These are phyloP conservation scores for Heliconius hortense DNA, from an alignment of 2,888 invertebrate genomes.

Conservation along the genomic window DNA sequence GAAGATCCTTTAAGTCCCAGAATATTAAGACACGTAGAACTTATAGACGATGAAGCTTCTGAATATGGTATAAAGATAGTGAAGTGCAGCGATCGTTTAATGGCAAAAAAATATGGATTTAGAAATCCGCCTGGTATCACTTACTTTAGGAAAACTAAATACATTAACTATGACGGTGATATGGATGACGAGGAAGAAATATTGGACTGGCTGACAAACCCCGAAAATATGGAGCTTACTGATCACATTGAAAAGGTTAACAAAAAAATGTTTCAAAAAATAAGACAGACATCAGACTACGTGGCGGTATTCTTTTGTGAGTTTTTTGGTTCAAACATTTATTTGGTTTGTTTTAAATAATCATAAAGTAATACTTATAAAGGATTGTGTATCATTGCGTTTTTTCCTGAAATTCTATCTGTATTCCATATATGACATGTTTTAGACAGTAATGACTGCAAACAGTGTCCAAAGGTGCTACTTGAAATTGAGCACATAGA, in stretches of 20 bases:
- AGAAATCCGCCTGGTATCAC: constrained; percentile 95
- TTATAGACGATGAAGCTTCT: constrained; percentile 95
- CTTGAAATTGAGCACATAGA: constrained; percentile 95
- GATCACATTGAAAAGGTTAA: constrained; percentile 96
- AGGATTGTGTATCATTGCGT: not conserved
- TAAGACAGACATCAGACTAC: constrained; percentile 93
- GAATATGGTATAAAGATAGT: constrained; percentile 96
- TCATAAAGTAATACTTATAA: not conserved
- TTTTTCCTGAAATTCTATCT: constrained; percentile 51
- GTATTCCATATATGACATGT: constrained; percentile 78
- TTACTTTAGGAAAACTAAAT: constrained; percentile 94
- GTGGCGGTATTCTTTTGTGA: constrained; percentile 96
- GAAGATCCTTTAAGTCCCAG: constrained; percentile 90
- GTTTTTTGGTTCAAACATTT: constrained; percentile 57
- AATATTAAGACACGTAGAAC: constrained; percentile 91
- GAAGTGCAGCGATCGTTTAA: constrained; percentile 92
- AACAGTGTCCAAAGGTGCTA: constrained; percentile 94
- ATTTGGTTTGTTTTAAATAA: not conserved
- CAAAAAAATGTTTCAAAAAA: constrained; percentile 95
- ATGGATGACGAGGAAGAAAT: constrained; percentile 95
- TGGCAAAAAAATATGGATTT: constrained; percentile 96
- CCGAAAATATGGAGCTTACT: constrained; percentile 96
- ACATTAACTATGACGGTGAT: constrained; percentile 95
- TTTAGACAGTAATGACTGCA: constrained; percentile 97
- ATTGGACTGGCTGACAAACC: constrained; percentile 95